A percentile compares a stretch with the other conserved stretches of the same genome.
Conservation (phyloP, 2,888 invertebrate genomes). For the Graphium colonna region DNA sequence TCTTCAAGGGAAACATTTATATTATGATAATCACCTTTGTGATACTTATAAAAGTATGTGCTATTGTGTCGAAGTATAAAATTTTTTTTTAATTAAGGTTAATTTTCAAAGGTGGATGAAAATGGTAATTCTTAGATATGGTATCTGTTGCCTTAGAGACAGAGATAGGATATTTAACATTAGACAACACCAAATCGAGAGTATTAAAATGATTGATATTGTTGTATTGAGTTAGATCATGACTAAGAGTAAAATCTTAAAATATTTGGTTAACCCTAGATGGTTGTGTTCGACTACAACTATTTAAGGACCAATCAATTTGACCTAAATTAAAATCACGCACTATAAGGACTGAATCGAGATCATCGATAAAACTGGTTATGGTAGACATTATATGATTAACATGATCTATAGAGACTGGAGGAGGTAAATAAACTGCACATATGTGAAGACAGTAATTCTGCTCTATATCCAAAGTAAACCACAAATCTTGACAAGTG, state of each 20-base stretch:
- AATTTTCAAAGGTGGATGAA: not conserved
- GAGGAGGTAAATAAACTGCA: not conserved
- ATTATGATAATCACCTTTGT: too few species aligned
- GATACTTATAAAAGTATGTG: too few species aligned
- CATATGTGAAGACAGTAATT: not conserved
- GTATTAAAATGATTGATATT: not conserved
- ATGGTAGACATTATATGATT: not conserved
- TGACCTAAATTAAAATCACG: not conserved
- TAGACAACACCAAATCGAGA: not conserved
- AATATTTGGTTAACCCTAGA: not conserved
- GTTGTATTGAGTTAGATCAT: not conserved
- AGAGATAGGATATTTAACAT: not conserved
- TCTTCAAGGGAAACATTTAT: not conserved
- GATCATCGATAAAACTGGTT: not conserved
- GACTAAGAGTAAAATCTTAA: too few species aligned
- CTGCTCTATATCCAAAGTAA: not conserved
- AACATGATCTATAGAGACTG: too few species aligned
- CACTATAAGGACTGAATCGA: not conserved
- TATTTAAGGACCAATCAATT: not conserved
- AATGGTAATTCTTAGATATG: not conserved
- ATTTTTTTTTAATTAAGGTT: not conserved
- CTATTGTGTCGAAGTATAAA: too few species aligned
- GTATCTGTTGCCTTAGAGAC: not conserved
- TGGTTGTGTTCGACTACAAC: not conserved
- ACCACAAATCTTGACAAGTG: not conserved